Percentiles rank a stretch among this genome's conserved stretches.
phyloP scores from a whole-genome alignment of 2,797 vertebrate species.

The Centropyge bicolor region DNA sequence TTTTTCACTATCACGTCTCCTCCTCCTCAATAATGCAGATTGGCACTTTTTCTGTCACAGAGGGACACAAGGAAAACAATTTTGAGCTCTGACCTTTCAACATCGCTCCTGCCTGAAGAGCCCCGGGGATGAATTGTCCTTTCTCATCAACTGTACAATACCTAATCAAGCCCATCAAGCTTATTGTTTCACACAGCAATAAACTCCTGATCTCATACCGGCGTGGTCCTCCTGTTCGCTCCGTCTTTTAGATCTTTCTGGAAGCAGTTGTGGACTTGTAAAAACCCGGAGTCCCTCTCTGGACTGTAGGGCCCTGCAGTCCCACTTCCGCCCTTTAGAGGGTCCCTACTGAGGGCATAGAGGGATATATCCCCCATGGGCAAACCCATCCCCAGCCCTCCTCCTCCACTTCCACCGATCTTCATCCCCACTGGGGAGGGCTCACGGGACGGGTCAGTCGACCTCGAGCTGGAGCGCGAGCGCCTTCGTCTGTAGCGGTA shows the following conservation, averaged over 20 bases:
- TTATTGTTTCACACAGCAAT: slow-evolving; percentile 25
- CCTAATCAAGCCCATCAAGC: slow-evolving; percentile 33
- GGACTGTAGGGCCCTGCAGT: slow-evolving; percentile 89
- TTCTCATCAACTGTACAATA: slow-evolving; percentile 44
- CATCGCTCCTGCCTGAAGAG: slow-evolving; percentile 29
- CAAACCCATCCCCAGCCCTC: slow-evolving; percentile 78
- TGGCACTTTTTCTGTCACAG: slow-evolving; percentile 44
- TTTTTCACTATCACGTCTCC: slow-evolving; percentile 17
- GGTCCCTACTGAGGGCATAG: slow-evolving; percentile 92
- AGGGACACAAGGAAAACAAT: slow-evolving; percentile 21
- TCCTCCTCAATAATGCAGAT: slow-evolving; percentile 22
- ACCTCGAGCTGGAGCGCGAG: slow-evolving; percentile 93
- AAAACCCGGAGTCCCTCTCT: slow-evolving; percentile 90
- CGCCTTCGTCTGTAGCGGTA: slow-evolving; percentile 91
- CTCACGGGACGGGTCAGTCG: slow-evolving; percentile 92
- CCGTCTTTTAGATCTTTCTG: slow-evolving; percentile 94
- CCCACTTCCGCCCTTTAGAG: slow-evolving; percentile 85
- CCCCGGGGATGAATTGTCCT: slow-evolving; percentile 29
- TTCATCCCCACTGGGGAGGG: slow-evolving; percentile 91
- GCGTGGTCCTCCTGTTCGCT: slow-evolving; percentile 93
- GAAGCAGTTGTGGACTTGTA: slow-evolving; percentile 96
- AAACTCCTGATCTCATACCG: slow-evolving; percentile 85
- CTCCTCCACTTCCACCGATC: slow-evolving; percentile 77
- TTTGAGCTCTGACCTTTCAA: slow-evolving; percentile 51
- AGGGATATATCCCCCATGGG: slow-evolving; percentile 94